Evolutionary conservation across 2,797 vertebrate species (phyloP), one percentile per base, ranked within the genome.

Genomic region (Gephyroberyx darwinii): DNA sequence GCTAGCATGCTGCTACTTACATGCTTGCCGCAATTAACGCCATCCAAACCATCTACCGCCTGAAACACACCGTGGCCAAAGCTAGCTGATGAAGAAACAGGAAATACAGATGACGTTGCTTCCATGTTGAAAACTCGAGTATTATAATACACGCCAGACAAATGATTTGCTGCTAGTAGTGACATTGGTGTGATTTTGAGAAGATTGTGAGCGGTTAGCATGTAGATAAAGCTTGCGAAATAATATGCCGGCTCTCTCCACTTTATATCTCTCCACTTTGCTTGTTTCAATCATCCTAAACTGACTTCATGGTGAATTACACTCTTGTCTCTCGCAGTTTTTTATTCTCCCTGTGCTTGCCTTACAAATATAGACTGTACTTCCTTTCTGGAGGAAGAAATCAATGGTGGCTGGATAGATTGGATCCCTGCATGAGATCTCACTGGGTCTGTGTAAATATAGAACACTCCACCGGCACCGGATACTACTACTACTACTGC

Each of bases 341-440:
- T 37, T 57, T 74, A 58, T 52, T 74, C 14, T 26, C 33, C 31
- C 54, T 4, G 0, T 35, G 59, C 37, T 55, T 54, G 20, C 58
- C 53, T 74, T 62, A 19, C 77, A 58, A 69, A 20, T 39, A 51
- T 22, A 20, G 1, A 20, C 1, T 22, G 13, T 8, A 13, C 33
- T 31, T 57, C 51, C 61, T 76, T 59, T 70, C 50, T 13, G 19
- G 37, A 12, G 10, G 51, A 62, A 54, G 41, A 60, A 74, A 81
- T 84, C 69, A 50, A 71, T 75, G 22, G 1, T 22, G 9, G 65
- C 75, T 63, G 71, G 75, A 74, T 62, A 31, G 39, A 77, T 43
- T 16, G 26, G 50, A 30, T 43, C 22, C 59, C 54, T 65, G 33
- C 59, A 64, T 19, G 19, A 45, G 8, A 69, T 53, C 48, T 50